Conservation (phyloP, 2,888 invertebrate genomes). For the Pteria penguin region DNA sequence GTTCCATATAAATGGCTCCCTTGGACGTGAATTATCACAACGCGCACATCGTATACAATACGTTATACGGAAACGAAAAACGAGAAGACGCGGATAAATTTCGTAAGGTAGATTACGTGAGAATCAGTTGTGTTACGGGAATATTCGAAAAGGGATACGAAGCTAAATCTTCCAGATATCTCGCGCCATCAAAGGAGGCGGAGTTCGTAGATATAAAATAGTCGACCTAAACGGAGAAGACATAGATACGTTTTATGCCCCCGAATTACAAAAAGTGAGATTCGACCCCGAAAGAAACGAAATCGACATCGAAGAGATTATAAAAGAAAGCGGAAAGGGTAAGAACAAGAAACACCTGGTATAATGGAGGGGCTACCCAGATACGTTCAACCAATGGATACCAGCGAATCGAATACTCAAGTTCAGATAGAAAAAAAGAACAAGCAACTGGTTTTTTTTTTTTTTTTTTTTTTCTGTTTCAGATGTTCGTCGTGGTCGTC, state of each 20-base stretch:
- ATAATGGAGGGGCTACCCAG: slow-evolving; percentile 32
- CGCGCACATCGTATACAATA: slow-evolving; percentile 28
- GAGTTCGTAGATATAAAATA: background rate
- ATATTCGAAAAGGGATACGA: slow-evolving; percentile 48
- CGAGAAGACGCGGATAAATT: background rate
- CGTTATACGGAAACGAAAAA: slow-evolving; percentile 10
- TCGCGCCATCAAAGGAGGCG: too few relatives aligned
- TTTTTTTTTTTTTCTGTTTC: too few relatives aligned
- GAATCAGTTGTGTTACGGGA: slow-evolving; percentile 27
- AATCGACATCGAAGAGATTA: background rate
- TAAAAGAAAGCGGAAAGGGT: background rate
- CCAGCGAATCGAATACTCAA: too few relatives aligned
- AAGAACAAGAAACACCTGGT: slow-evolving; percentile 18
- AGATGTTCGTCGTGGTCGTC: too few relatives aligned
- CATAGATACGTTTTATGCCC: slow-evolving; percentile 15
- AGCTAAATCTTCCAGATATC: slow-evolving; percentile 46
- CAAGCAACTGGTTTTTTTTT: too few relatives aligned
- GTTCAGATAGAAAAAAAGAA: too few relatives aligned
- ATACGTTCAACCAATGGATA: slow-evolving; percentile 32
- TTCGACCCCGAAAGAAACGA: background rate
- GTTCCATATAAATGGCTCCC: background rate
- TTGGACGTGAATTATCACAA: slow-evolving; percentile 37
- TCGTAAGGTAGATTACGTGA: slow-evolving; percentile 37
- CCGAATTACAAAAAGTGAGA: slow-evolving; percentile 31
- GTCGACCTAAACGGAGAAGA: slow-evolving; percentile 37